Evolutionary conservation across 2,113 vertebrate genomes (phyloP).

Genomic region (Ranitomeya imitator): DNA sequence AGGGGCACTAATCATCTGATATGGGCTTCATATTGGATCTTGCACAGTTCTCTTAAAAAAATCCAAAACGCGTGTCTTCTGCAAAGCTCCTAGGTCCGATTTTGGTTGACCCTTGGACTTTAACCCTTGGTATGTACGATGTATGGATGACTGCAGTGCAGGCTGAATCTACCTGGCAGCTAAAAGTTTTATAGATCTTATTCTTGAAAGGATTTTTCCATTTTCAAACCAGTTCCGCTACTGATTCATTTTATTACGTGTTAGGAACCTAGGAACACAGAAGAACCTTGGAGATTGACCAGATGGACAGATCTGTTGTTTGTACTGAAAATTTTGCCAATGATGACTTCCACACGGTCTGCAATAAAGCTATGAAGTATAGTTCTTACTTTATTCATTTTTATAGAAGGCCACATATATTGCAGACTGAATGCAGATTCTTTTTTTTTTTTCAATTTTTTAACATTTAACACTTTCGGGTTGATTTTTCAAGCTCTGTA

Average conservation of each 20-base stretch:
- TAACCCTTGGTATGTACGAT: not conserved
- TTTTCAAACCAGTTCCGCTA: constrained; percentile 24
- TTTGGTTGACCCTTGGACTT: not conserved
- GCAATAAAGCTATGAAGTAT: not conserved
- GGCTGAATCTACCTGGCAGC: not conserved
- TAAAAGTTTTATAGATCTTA: not conserved
- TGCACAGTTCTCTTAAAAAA: not conserved
- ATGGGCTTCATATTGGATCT: not conserved
- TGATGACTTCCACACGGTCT: not conserved
- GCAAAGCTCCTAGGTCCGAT: not conserved
- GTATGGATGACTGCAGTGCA: not conserved
- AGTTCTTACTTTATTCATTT: too few relatives aligned
- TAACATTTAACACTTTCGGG: not conserved
- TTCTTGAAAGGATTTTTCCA: constrained; percentile 17
- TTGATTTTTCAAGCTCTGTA: not conserved
- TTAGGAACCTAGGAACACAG: constrained; percentile 11
- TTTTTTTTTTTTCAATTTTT: too few relatives aligned
- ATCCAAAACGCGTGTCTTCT: not conserved
- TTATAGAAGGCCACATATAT: not conserved
- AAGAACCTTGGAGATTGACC: constrained; percentile 13
- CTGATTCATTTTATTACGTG: constrained; percentile 24
- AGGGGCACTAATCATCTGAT: not conserved
- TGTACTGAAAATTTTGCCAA: not conserved
- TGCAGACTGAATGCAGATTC: not conserved
- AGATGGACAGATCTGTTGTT: constrained; percentile 5